Conservation (phyloP, 2,113 vertebrate species). For the Symphodus melops region DNA sequence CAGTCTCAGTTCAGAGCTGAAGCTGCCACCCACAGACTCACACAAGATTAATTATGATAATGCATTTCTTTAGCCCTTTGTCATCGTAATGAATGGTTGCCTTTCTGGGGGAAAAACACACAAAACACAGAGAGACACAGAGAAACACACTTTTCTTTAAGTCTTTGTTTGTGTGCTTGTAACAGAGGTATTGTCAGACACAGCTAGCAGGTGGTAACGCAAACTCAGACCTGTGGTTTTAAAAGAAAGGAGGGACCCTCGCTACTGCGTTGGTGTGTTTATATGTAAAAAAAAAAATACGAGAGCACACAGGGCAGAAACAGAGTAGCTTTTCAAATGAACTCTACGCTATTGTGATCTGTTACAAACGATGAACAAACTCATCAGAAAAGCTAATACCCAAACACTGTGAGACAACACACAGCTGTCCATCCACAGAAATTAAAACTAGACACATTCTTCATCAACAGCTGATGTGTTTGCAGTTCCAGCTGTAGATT, state of each 20-base stretch:
- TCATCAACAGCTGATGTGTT: no score
- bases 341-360: conserved; percentile 1
- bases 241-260: conserved; percentile 38
- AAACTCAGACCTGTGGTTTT: conserved; percentile 87
- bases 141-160: conserved; percentile 88
- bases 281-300: conserved; percentile 15
- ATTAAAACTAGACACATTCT: neutral
- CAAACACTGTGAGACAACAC: neutral
- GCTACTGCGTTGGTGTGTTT: conserved; percentile 8
- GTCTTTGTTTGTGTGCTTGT: conserved; percentile 91
- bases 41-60: conserved; percentile 97
- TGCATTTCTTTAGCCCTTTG: conserved; percentile 95
- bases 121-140: conserved; percentile 72
- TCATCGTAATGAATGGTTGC: conserved; percentile 93
- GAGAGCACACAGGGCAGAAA: conserved; percentile 33
- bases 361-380: conserved; percentile 20
- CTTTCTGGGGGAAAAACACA: conserved; percentile 84
- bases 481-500: conserved; percentile 21
- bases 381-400: neutral
- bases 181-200: conserved; percentile 89
- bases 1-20: conserved; percentile 71
- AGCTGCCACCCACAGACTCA: conserved; percentile 92
- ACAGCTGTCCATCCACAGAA: neutral
- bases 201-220: conserved; percentile 92
- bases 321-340: conserved; percentile 1